Conservation (phyloP, 2,797 vertebrate genomes). For the Artibeus lituratus region DNA sequence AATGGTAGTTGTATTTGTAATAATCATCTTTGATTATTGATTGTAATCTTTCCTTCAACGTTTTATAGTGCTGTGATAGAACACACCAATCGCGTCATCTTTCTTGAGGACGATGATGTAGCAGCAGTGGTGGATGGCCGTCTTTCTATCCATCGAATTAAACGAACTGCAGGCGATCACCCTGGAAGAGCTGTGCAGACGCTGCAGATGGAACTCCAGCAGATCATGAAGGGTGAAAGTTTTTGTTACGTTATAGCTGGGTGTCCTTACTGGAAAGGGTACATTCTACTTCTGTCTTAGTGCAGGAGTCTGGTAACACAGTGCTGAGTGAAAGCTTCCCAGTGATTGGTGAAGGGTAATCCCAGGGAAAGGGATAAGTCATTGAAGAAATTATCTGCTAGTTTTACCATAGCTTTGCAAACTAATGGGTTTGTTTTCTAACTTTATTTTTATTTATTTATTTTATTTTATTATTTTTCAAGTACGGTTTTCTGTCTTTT, state of each 20-base stretch:
- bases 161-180: slow-evolving; percentile 92
- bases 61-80: slow-evolving; percentile 93
- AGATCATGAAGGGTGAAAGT: slow-evolving; percentile 96
- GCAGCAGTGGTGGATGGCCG: slow-evolving; percentile 94
- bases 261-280: background rate
- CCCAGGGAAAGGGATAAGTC: background rate
- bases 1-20: background rate
- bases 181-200: slow-evolving; percentile 95
- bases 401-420: background rate
- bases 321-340: background rate
- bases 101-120: slow-evolving; percentile 98
- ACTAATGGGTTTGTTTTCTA: slow-evolving; percentile 1
- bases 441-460: too few species aligned
- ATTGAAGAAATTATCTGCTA: slow-evolving; percentile 2
- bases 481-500: too few species aligned
- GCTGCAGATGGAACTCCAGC: slow-evolving; percentile 98
- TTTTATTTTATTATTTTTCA: too few species aligned
- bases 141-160: slow-evolving; percentile 97
- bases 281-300: background rate
- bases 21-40: background rate
- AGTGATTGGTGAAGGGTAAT: background rate
- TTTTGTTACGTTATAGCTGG: background rate
- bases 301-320: background rate
- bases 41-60: background rate
- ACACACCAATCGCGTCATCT: slow-evolving; percentile 97